Percentiles rank a stretch among this genome's conserved stretches.
Conservation (phyloP, 1,140 invertebrate genomes). For the Anoplolepis gracilipes region DNA sequence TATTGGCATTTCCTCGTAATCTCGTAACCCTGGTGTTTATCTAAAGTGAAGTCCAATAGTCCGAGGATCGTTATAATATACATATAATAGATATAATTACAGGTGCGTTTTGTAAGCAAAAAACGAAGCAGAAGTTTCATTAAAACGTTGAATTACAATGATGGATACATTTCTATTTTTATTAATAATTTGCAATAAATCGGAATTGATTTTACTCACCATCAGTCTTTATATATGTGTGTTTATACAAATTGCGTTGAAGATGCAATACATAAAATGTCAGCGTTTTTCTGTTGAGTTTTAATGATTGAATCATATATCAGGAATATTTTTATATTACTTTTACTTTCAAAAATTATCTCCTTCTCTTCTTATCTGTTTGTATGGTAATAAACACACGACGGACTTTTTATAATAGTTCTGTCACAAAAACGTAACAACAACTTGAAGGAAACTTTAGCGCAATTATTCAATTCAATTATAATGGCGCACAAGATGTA, state of each 20-base stretch:
- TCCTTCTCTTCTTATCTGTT: background rate
- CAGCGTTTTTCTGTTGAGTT: background rate
- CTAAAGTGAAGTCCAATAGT: background rate
- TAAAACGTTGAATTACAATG: background rate
- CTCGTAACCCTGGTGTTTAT: background rate
- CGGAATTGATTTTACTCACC: background rate
- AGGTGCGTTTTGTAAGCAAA: too few relatives aligned
- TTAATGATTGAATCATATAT: background rate
- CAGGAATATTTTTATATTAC: background rate
- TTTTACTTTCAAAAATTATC: background rate
- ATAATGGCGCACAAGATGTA: background rate
- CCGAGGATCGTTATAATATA: background rate
- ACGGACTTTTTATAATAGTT: background rate
- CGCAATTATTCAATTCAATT: constrained; percentile 26
- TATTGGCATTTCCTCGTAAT: background rate
- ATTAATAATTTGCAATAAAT: background rate
- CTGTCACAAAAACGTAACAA: background rate
- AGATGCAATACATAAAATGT: background rate
- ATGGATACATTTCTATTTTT: background rate
- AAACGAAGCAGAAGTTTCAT: background rate
- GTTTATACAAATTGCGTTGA: background rate
- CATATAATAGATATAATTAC: background rate
- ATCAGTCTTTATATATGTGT: background rate
- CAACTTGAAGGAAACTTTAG: background rate
- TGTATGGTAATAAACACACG: background rate